Conservation (phyloP, 2,888 invertebrate species). For the Euphydryas editha region DNA sequence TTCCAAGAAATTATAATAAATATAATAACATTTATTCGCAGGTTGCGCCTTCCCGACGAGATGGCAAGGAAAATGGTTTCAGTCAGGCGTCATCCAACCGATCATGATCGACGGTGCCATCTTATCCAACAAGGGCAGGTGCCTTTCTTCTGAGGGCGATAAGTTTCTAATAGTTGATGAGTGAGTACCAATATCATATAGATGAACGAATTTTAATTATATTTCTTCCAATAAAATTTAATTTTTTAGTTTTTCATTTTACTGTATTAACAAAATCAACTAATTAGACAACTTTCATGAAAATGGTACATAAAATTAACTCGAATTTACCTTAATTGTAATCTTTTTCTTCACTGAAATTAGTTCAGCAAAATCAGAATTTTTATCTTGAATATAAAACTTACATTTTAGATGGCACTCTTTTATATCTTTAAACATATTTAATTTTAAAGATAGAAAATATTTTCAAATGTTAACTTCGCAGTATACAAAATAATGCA, state of each 20-base stretch:
- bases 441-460: no score
- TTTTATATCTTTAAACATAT: no score
- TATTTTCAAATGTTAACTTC: no score
- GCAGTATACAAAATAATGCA: no score
- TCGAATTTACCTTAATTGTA: no score
- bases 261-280: no score
- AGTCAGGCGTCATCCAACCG: conserved; percentile 93
- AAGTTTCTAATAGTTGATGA: conserved; percentile 95
- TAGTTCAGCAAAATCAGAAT: no score
- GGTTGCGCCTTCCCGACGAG: conserved; percentile 91
- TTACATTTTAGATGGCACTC: no score
- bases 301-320: not conserved
- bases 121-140: conserved; percentile 93
- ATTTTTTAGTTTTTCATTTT: no score
- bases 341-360: no score
- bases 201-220: not conserved
- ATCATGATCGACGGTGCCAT: conserved; percentile 92
- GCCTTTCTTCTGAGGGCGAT: conserved; percentile 92
- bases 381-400: no score
- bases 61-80: conserved; percentile 96
- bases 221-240: no score
- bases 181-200: conserved; percentile 86
- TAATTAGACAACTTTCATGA: not conserved
- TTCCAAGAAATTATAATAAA: not conserved
- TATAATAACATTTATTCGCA: conserved; percentile 58